A percentile compares a stretch with the other conserved stretches of the same genome.
phyloP scores from a whole-genome alignment of 2,888 invertebrate genomes.

The Pristionchus arcanus region DNA sequence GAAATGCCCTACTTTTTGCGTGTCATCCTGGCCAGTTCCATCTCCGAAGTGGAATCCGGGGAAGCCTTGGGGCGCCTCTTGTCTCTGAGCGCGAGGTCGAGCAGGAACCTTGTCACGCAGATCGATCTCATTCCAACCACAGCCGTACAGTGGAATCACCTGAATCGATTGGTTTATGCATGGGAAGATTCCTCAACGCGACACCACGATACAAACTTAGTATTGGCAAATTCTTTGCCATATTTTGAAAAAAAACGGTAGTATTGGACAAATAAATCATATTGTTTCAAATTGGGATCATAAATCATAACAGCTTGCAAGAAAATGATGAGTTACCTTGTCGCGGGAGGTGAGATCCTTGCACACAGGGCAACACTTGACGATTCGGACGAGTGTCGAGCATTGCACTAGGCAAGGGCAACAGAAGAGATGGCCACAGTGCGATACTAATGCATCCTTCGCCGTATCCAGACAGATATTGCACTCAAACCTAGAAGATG shows the following conservation, averaged over 20 bases:
- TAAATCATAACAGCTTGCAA: no score
- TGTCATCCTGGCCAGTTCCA: conserved; percentile 64
- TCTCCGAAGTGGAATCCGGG: no score
- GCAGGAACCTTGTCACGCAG: conserved; percentile 79
- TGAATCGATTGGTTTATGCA: neutral
- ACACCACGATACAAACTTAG: neutral
- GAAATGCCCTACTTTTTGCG: neutral
- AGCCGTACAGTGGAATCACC: conserved; percentile 96
- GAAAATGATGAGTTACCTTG: no score
- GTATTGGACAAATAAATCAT: no score
- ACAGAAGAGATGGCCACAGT: no score
- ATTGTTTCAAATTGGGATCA: neutral
- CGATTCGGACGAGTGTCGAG: conserved; percentile 90
- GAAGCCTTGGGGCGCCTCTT: conserved; percentile 71
- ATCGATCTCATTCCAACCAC: conserved; percentile 84
- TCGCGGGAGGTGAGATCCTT: no score
- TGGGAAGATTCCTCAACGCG: neutral
- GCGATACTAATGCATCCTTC: no score
- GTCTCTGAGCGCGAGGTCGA: conserved; percentile 78
- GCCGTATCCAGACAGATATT: conserved; percentile 99
- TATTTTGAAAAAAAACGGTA: no score
- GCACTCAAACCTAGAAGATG: conserved; percentile 87
- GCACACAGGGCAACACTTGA: no score
- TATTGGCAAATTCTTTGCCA: no score
- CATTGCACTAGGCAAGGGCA: no score